phyloP scores from a whole-genome alignment of 2,888 invertebrate genomes.

The Lobophora halterata region DNA sequence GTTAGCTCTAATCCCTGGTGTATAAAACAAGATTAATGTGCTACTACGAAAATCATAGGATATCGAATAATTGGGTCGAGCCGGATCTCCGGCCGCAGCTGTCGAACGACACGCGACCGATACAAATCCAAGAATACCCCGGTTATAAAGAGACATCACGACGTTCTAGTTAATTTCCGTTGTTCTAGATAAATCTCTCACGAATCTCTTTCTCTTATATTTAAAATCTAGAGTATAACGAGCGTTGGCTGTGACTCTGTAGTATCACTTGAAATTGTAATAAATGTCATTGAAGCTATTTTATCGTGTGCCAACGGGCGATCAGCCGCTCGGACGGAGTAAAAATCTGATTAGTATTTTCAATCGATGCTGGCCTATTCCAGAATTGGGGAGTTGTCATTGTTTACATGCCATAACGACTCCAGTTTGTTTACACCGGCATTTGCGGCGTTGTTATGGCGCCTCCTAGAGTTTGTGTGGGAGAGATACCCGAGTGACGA shows the following conservation, averaged over 20 bases:
- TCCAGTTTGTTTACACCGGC: constrained; percentile 67
- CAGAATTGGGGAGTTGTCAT: constrained; percentile 1
- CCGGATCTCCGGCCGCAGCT: constrained; percentile 57
- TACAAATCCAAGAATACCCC: constrained; percentile 66
- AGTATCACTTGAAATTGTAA: constrained; percentile 27
- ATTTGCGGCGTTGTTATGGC: constrained; percentile 22
- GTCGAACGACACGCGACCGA: constrained; percentile 63
- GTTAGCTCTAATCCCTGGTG: background rate
- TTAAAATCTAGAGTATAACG: constrained; percentile 40
- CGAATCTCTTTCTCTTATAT: constrained; percentile 38
- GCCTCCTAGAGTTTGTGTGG: constrained; percentile 11
- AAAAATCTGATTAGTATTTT: constrained; percentile 13
- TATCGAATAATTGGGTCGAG: constrained; percentile 52
- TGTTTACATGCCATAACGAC: constrained; percentile 26
- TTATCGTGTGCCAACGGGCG: constrained; percentile 26
- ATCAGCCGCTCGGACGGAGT: constrained; percentile 12
- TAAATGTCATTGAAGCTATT: constrained; percentile 31
- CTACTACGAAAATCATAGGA: constrained; percentile 25
- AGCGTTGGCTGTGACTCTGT: constrained; percentile 27
- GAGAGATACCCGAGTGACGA: constrained; percentile 90
- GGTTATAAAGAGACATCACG: constrained; percentile 58
- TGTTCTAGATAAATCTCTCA: constrained; percentile 49
- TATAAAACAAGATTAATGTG: constrained; percentile 16
- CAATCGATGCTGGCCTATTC: constrained; percentile 4
- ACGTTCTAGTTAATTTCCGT: constrained; percentile 50